These are phyloP conservation scores for Rugalucina vietnamica DNA, from an alignment of 2,888 invertebrate species.

Conservation along the genomic window DNA sequence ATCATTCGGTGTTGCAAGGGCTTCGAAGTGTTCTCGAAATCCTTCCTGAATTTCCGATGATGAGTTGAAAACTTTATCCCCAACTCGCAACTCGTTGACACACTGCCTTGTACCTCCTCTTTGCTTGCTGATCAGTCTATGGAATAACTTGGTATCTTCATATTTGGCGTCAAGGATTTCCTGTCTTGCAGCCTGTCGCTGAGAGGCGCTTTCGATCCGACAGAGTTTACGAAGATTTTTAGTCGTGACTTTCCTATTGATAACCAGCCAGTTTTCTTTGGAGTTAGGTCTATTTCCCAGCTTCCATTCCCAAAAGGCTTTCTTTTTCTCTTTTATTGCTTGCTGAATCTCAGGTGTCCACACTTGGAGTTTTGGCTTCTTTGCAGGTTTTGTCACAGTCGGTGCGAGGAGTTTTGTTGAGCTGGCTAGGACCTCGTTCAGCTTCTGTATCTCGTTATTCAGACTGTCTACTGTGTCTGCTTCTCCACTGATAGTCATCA, in stretches of 20 bases:
- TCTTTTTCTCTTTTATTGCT: background rate
- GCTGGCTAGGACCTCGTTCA: background rate
- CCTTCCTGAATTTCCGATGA: background rate
- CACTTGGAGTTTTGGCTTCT: background rate
- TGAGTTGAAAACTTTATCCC: background rate
- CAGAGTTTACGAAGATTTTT: background rate
- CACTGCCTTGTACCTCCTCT: background rate
- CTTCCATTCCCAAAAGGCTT: background rate
- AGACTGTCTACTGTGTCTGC: background rate
- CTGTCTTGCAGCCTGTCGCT: background rate
- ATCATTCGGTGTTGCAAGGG: background rate
- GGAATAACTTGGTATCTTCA: background rate
- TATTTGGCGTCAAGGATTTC: conserved; percentile 6
- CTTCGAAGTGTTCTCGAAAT: background rate
- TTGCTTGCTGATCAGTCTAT: background rate
- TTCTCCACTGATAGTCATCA: background rate
- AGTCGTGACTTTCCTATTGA: background rate
- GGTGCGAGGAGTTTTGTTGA: background rate
- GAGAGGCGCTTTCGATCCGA: background rate
- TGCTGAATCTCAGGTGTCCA: background rate
- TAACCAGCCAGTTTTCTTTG: background rate
- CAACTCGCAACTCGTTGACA: background rate
- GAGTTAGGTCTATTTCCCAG: background rate
- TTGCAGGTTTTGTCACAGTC: background rate
- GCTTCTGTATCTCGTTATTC: background rate